These are phyloP conservation scores for Pelecanoides urinatrix DNA, from an alignment of 2,113 vertebrate species.

Conservation along the genomic window DNA sequence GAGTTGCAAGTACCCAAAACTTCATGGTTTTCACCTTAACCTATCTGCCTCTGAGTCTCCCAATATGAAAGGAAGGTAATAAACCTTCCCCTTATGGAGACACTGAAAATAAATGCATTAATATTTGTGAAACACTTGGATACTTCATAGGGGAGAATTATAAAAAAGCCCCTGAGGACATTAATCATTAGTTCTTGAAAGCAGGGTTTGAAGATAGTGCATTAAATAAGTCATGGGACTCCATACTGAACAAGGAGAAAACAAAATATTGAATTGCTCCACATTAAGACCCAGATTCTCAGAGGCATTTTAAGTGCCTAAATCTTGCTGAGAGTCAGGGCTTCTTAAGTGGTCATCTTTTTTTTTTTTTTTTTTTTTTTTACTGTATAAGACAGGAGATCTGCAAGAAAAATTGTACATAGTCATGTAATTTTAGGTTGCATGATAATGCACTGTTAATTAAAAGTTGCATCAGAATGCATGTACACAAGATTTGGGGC, in stretches of 20 bases:
- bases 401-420: background rate
- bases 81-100: background rate
- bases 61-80: background rate
- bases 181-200: slow-evolving; percentile 2
- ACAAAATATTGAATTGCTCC: background rate
- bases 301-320: slow-evolving; percentile 3
- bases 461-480: background rate
- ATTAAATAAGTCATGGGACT: background rate
- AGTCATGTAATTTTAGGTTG: background rate
- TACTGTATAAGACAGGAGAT: background rate
- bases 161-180: background rate
- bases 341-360: background rate
- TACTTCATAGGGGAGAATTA: background rate
- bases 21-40: background rate
- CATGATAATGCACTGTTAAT: background rate
- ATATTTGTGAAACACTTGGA: background rate
- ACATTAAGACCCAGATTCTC: background rate
- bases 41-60: background rate
- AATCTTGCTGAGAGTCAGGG: background rate
- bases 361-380: background rate
- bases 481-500: background rate
- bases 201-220: background rate
- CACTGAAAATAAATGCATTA: background rate
- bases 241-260: background rate
- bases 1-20: background rate